Base-by-base conservation (phyloP, 2,797 vertebrate species). In the Anguilla obscura region DNA sequence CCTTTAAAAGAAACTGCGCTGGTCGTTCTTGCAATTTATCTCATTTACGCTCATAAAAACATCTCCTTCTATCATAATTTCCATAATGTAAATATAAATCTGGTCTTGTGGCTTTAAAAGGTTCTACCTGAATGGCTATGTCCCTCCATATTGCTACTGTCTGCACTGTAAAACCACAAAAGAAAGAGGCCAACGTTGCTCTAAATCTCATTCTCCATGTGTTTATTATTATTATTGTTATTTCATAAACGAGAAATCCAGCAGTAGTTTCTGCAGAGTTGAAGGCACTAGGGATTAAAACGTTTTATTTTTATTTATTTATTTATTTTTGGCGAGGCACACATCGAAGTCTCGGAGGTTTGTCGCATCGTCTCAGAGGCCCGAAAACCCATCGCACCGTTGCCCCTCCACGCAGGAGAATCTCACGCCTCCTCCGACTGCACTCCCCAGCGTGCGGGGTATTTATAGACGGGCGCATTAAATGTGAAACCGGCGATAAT, bases 401-500 rank as follows among this genome's bases (percentile, higher is more conserved):
- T 48, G 3, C 79, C 33, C 71, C 12, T 0, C 10, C 12, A 36
- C 9, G 8, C 18, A 10, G 21, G 40, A n/a, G 45, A 21, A 9
- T 50, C 18, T 48, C 7, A 82, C 21, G 14, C 7, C 84, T 60
- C 54, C 56, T 56, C 33, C 9, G 54, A 21, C 45, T 14, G 27
- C 3, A 60, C 85, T 45, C 36, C 14, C 85, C 8, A 36, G n/a
- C 18, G 58, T n/a, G 36, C 16, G 9, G 18, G 18, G 58, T 48
- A 48, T 45, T 86, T 86, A 63, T 63, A 45, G 85, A 69, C 40
- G 24, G 85, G 24, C 60, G 6, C 58, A 63, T 86, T 63, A 48
- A 69, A 66, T 86, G 85, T 36, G 36, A 45, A 60, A 86, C 40
- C 9, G 3, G 85, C 69, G 60, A 86, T 86, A 63, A 86, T 86